Evolutionary conservation across 2,113 vertebrate species (phyloP), one percentile per base, ranked within the genome.

Genomic region (Anhinga rufa): DNA sequence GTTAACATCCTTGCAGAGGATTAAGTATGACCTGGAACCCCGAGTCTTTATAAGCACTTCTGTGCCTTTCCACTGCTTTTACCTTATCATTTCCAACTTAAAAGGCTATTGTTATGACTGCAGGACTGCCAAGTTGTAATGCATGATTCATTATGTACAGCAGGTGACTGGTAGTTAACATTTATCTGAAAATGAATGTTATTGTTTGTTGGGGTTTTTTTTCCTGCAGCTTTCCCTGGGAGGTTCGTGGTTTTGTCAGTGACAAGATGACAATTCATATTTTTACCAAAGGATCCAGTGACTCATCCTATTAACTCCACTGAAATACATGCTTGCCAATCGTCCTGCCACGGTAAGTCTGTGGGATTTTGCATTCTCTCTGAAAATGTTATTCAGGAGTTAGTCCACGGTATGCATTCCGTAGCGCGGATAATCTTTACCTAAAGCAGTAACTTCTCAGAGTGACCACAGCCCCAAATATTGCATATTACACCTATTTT

Each of bases 251-350:
- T 92, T 98, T 97, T 98, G 97, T 98, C 98, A 93, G 97, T 95
- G 98, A 98, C 97, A 97, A 98, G 97, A 98, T 97, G 98, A 98
- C 98, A 98, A 98, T 98, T 98, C 96, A 86, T 98, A 96, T 97
- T 97, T 98, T 98, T 93, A 96, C 97, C 97, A 95, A 98, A 96
- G 94, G 94, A 98, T 87, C 77, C 79, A 94, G 92, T 99, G 98
- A 99, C 97, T 99, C 98, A 98, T 98, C 98, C 95, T 93, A 71
- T 98, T 99, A 98, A 99, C 98, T 97, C 96, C 55, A 5, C 87
- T 92, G 68, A 76, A 93, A 84, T 93, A 79, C 86, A 90, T 77
- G 19, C 48, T 96, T 95, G 86, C 93, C 95, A 86, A 26, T 78
- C 46, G 4, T 96, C 82, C 88, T 89, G 96, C 65, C 84, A 87